Evolutionary conservation across 1,140 invertebrate genomes (phyloP), one percentile per base, ranked within the genome.

Genomic region (Scaptomyza montana): DNA sequence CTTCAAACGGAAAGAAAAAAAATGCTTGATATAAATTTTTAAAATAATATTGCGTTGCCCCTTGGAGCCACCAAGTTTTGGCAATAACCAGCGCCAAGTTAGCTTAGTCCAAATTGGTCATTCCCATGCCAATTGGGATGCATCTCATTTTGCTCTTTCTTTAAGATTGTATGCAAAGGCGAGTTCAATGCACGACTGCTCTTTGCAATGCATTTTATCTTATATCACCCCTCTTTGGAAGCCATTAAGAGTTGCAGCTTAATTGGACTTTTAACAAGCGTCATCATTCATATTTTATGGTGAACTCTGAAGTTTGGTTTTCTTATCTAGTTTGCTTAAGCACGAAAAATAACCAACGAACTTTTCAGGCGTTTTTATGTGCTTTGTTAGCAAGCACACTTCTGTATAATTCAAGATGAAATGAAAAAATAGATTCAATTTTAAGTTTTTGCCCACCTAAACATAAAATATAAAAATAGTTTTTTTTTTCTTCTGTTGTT

Each of bases 21-120:
- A 75, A 73, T 70, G 47, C 9, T n/a, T 10, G 57, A 64, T 74
- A 82, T 79, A 72, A 65, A 89, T 89, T 79, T 89, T 79, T 89
- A 51, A 84, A 77, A 89, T 36, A 74, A 82, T 65, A 74, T 84
- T 82, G 59, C 65, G 54, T 75, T 68, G 63, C 86, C 68, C 82
- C 71, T 62, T 71, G 66, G 69, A 78, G 65, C 76, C 67, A 64
- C 60, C 30, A 66, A 74, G 60, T 65, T 82, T 69, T 61, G 59
- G 71, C 63, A 51, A 76, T 87, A 81, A 68, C 19, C 49, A 60
- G 19, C 21, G 55, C 45, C 51, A 63, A 43, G 43, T 66, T 65
- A 51, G 57, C 69, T 64, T 71, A 67, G 51, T 55, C 12, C 45
- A 16, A 82, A 87, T 76, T 87, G 61, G 54, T 74, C 47, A 86